Evolutionary conservation across 2,113 vertebrate species (phyloP).

Genomic region (Oreochromis tanganicae): DNA sequence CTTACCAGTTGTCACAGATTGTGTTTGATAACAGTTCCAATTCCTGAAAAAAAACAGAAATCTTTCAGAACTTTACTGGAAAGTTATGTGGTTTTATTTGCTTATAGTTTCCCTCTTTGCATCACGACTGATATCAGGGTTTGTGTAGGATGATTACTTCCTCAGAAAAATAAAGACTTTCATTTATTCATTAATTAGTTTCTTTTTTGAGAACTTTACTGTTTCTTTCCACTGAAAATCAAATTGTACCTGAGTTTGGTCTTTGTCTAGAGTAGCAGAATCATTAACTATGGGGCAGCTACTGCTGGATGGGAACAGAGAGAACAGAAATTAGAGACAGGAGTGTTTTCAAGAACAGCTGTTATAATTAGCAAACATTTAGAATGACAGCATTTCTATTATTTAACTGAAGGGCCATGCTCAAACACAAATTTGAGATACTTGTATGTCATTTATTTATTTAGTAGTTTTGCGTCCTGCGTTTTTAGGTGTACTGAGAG

Average conservation of each 20-base stretch:
- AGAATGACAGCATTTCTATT: neutral
- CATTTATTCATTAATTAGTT: neutral
- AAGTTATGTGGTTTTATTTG: neutral
- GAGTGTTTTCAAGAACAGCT: neutral
- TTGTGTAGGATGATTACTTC: neutral
- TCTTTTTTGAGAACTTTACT: neutral
- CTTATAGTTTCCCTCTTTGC: neutral
- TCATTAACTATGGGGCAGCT: neutral
- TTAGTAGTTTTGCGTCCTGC: neutral
- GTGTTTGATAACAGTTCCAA: neutral
- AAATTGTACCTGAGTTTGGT: constrained; percentile 46
- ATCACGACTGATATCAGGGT: neutral
- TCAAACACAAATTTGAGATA: neutral
- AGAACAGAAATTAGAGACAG: constrained; percentile 15
- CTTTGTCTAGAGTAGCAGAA: neutral
- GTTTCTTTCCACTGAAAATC: neutral
- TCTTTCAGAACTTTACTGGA: neutral
- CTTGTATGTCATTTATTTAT: neutral
- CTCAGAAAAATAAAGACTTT: neutral
- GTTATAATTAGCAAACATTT: neutral
- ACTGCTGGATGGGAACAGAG: constrained; percentile 36
- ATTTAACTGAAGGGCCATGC: accelerated
- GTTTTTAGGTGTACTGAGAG: neutral
- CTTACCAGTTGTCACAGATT: constrained; percentile 38
- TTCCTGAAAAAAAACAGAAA: constrained; percentile 27